Base-by-base conservation (phyloP, 2,888 invertebrate species). In the Hemistola chrysoprasaria region DNA sequence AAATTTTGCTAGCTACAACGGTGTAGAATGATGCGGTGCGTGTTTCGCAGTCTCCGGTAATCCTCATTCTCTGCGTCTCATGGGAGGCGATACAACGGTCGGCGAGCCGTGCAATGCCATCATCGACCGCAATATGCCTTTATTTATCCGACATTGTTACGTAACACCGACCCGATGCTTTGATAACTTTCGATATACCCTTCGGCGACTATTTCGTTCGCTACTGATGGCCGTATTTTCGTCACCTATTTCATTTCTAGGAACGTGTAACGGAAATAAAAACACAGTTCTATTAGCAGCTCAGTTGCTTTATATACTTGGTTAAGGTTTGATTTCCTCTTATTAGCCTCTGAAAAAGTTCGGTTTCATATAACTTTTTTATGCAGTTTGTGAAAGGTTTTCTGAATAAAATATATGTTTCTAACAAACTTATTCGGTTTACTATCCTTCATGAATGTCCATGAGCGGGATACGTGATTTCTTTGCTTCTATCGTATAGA, bases 131-230 rank as follows among this genome's bases (percentile, higher is more conserved):
- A 75, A 78, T 76, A 71, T 71, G 70, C 71, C 62, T 71, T 74
- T 76, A 80, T 79, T 78, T 76, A 78, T 72, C 70, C 71, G 63
- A 71, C 69, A 73, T 64, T 73, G 69, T 73, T 71, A 62, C 65
- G 65, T 70, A 70, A 68, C 65, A 56, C 63, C 66, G 68, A 71
- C 67, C 70, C 64, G 56, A 68, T 65, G 68, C 64, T 73, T 62
- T 65, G 71, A 70, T 74, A 71, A 71, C 66, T 69, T 70, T 68
- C 65, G 62, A 69, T 73, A 64, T 51, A 59, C 55, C 59, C 62
- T 61, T 64, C 59, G 56, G 44, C 52, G 54, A 47, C 59, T 62
- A 60, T 65, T 65, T 57, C 39, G 54, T 51, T 53, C 62, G 46
- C 42, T 62, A 53, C 54, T 59, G 58, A 65, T 59, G 59, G 58